Evolutionary conservation across 1,140 invertebrate species (phyloP).

Genomic region (Drosophila ananassae): DNA sequence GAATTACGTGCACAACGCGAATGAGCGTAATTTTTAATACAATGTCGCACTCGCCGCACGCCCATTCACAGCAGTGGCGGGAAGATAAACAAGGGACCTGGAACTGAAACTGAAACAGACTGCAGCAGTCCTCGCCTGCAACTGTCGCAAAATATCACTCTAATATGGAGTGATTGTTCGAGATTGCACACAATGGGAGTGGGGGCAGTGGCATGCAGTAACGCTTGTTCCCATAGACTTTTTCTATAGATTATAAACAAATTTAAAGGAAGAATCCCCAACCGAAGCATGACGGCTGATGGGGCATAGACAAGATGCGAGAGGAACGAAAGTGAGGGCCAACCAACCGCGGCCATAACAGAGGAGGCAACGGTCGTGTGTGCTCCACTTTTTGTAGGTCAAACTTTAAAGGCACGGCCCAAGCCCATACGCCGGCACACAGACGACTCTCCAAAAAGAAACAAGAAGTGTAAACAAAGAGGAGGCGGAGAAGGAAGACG

Average conservation of each 20-base stretch:
- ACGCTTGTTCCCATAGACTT: too few species aligned
- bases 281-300: not conserved
- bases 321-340: not conserved
- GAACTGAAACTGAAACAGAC: conserved; percentile 23
- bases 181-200: too few species aligned
- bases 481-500: conserved; percentile 24
- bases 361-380: conserved; percentile 43
- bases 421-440: conserved; percentile 32
- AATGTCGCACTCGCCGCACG: conserved; percentile 38
- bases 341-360: conserved; percentile 23
- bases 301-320: not conserved
- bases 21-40: conserved; percentile 46
- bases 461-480: conserved; percentile 18
- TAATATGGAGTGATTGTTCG: conserved; percentile 10
- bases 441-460: conserved; percentile 24
- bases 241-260: too few species aligned
- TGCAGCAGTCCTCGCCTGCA: conserved; percentile 17
- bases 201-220: too few species aligned
- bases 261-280: too few species aligned
- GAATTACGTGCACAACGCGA: conserved; percentile 43
- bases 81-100: conserved; percentile 35
- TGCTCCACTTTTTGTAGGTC: conserved; percentile 70
- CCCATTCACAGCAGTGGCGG: conserved; percentile 45
- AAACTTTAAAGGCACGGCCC: conserved; percentile 55
- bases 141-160: conserved; percentile 32